These are phyloP conservation scores for Drosophila chauvacae DNA, from an alignment of 1,140 invertebrate genomes.

Conservation along the genomic window DNA sequence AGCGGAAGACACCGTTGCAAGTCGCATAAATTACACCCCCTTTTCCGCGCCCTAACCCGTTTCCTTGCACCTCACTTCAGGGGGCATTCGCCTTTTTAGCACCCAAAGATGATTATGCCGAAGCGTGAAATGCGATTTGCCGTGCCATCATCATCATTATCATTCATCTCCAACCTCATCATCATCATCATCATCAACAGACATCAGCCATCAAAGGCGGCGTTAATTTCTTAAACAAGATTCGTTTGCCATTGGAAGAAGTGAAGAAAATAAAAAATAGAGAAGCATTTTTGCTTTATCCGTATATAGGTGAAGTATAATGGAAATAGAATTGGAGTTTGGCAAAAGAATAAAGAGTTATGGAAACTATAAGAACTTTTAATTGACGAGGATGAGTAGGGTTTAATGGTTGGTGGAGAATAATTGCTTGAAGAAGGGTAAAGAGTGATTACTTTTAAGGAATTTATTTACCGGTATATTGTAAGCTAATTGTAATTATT, in stretches of 20 bases:
- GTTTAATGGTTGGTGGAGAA: not conserved
- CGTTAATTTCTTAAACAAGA: constrained; percentile 66
- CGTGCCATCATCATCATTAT: constrained; percentile 51
- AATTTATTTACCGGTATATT: no score
- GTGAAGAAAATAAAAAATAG: not conserved
- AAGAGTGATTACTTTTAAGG: not conserved
- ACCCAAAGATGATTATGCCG: constrained; percentile 64
- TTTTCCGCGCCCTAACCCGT: not conserved
- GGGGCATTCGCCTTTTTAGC: constrained; percentile 81
- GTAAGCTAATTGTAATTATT: not conserved
- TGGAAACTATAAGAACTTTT: constrained; percentile 6
- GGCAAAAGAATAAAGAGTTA: constrained; percentile 9
- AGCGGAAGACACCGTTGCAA: constrained; percentile 80
- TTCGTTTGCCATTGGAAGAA: constrained; percentile 18
- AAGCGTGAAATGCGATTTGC: constrained; percentile 74
- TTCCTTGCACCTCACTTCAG: constrained; percentile 25
- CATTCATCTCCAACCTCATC: constrained; percentile 46
- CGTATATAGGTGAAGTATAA: constrained; percentile 58
- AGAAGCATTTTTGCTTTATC: constrained; percentile 34
- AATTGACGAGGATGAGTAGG: constrained; percentile 2
- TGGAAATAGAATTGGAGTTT: constrained; percentile 36
- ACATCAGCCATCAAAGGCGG: constrained; percentile 48
- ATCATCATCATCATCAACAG: not conserved
- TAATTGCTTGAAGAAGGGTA: not conserved
- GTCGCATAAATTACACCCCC: constrained; percentile 75